These are phyloP conservation scores for Tyrannus savana DNA, from an alignment of 2,113 vertebrate species.

Conservation along the genomic window DNA sequence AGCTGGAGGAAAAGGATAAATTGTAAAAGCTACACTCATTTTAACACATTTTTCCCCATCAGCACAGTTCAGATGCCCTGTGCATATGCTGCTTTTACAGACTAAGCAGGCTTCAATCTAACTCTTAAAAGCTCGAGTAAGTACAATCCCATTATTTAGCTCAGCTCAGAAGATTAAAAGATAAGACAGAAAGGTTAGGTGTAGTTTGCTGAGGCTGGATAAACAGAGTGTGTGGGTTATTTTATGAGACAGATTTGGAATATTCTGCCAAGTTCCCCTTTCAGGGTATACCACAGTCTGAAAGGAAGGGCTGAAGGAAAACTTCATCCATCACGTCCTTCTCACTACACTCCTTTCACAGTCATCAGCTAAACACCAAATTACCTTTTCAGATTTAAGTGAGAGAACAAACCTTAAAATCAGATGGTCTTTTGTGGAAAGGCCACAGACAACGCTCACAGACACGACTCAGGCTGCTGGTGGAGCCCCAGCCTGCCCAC, in stretches of 20 bases:
- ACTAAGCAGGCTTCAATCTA: neutral
- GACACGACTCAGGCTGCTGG: neutral
- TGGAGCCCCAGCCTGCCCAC: neutral
- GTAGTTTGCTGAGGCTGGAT: neutral
- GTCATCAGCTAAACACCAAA: neutral
- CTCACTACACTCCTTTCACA: neutral
- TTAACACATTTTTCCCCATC: neutral
- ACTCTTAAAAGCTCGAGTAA: neutral
- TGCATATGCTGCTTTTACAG: neutral
- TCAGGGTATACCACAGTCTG: neutral
- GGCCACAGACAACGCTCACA: neutral
- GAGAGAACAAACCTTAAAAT: neutral
- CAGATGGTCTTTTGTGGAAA: neutral
- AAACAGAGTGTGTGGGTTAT: neutral
- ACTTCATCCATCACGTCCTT: neutral
- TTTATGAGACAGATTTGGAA: neutral
- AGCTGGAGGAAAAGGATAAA: neutral
- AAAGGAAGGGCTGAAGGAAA: neutral
- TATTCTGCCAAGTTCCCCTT: neutral
- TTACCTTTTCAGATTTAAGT: neutral
- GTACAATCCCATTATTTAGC: neutral
- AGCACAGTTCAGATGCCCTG: neutral
- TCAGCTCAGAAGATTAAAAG: neutral
- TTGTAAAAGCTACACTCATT: neutral
- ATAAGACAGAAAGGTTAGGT: neutral